Conservation (phyloP, 2,797 vertebrate species). For the Ctenopoma kingsleyae region DNA sequence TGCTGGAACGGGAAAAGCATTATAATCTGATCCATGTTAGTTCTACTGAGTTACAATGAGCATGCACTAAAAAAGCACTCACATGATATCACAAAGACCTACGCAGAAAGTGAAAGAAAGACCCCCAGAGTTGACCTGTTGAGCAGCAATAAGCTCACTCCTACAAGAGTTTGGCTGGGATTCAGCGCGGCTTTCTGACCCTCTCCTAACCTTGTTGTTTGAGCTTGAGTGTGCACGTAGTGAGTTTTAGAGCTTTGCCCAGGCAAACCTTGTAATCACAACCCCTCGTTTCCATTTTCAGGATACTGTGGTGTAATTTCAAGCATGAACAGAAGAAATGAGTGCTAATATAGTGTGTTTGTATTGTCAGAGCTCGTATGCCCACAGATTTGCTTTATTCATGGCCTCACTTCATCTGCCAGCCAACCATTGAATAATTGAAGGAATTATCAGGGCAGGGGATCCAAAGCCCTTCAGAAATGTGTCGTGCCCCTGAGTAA, state of each 20-base stretch:
- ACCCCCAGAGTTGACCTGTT: slow-evolving; percentile 51
- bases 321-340: slow-evolving; percentile 68
- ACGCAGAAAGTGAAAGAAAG: slow-evolving; percentile 15
- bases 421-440: slow-evolving; percentile 82
- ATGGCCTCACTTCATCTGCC: slow-evolving; percentile 76
- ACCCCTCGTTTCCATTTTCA: slow-evolving; percentile 37
- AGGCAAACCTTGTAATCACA: slow-evolving; percentile 46
- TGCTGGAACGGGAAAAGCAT: neutral
- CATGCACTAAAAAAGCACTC: slow-evolving; percentile 10
- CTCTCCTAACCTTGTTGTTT: slow-evolving; percentile 35
- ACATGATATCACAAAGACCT: slow-evolving; percentile 38
- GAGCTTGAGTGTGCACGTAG: slow-evolving; percentile 49
- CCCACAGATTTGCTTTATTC: slow-evolving; percentile 80
- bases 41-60: slow-evolving; percentile 3
- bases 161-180: slow-evolving; percentile 51
- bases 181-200: slow-evolving; percentile 32
- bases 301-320: slow-evolving; percentile 47
- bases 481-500: slow-evolving; percentile 82
- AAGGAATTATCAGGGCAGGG: slow-evolving; percentile 81
- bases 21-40: slow-evolving; percentile 49
- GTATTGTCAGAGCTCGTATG: slow-evolving; percentile 63
- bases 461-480: slow-evolving; percentile 82
- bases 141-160: slow-evolving; percentile 52
- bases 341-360: slow-evolving; percentile 67
- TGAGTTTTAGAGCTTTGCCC: slow-evolving; percentile 25